These are phyloP conservation scores for Hylomyscus alleni DNA, from an alignment of 2,797 vertebrate genomes.

Conservation along the genomic window DNA sequence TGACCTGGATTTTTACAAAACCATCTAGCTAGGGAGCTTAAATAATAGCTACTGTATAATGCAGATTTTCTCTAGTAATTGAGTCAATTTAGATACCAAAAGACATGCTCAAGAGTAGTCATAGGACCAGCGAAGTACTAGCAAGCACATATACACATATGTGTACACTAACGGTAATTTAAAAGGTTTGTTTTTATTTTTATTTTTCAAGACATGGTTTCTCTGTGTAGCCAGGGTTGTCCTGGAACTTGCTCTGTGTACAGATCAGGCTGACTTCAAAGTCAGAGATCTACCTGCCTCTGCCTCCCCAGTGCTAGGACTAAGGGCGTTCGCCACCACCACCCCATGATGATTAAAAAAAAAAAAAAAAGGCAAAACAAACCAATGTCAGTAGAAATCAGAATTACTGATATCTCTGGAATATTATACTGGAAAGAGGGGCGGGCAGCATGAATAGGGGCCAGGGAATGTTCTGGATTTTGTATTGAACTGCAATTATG, in stretches of 20 bases:
- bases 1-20: not conserved
- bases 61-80: constrained; percentile 38
- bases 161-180: not conserved
- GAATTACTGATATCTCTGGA: not conserved
- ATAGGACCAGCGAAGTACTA: not conserved
- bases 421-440: not conserved
- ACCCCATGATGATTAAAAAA: not conserved
- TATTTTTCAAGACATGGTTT: not conserved
- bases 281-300: not conserved
- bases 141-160: too few relatives aligned
- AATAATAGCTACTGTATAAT: not conserved
- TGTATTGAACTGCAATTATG: not conserved
- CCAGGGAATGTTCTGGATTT: not conserved
- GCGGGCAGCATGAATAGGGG: not conserved
- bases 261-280: not conserved
- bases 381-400: not conserved
- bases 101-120: constrained; percentile 15
- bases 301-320: not conserved
- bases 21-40: constrained; percentile 3
- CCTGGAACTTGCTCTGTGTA: not conserved
- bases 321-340: not conserved
- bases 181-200: not conserved
- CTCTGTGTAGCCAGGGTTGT: not conserved
- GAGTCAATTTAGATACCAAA: not conserved
- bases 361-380: constrained; percentile 41